Conservation (phyloP, 2,888 invertebrate species). For the Leucozona laternaria region DNA sequence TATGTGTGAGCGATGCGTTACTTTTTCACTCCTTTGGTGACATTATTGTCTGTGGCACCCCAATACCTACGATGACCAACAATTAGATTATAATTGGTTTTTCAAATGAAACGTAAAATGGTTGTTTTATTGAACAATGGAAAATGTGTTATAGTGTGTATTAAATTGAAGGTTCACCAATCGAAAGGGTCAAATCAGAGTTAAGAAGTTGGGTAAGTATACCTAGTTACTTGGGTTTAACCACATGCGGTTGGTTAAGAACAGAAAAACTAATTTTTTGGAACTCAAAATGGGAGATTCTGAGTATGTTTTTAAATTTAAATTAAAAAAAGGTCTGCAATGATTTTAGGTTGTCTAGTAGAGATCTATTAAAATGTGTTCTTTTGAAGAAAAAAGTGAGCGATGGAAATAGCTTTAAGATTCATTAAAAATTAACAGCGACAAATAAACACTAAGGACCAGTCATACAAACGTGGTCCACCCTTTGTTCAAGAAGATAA, state of each 20-base stretch:
- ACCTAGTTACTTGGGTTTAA: background rate
- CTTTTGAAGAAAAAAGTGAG: too few species aligned
- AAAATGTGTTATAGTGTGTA: background rate
- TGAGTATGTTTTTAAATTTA: too few species aligned
- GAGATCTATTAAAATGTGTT: too few species aligned
- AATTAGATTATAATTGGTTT: slow-evolving; percentile 49
- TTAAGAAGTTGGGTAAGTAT: background rate
- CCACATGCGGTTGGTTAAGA: background rate
- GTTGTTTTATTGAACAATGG: background rate
- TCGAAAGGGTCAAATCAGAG: background rate
- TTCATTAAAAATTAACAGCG: too few species aligned
- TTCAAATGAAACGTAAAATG: slow-evolving; percentile 32
- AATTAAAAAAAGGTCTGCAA: too few species aligned
- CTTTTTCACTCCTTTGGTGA: slow-evolving; percentile 57
- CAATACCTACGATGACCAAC: slow-evolving; percentile 34
- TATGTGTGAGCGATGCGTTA: slow-evolving; percentile 35
- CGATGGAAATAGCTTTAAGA: too few species aligned
- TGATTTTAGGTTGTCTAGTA: too few species aligned
- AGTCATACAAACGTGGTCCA: too few species aligned
- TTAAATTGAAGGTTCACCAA: background rate
- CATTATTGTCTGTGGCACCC: slow-evolving; percentile 44
- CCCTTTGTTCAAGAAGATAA: too few species aligned
- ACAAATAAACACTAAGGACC: too few species aligned
- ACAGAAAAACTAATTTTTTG: background rate
- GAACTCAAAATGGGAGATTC: background rate